Conservation (phyloP, 2,888 invertebrate species). For the Philereme transversata region DNA sequence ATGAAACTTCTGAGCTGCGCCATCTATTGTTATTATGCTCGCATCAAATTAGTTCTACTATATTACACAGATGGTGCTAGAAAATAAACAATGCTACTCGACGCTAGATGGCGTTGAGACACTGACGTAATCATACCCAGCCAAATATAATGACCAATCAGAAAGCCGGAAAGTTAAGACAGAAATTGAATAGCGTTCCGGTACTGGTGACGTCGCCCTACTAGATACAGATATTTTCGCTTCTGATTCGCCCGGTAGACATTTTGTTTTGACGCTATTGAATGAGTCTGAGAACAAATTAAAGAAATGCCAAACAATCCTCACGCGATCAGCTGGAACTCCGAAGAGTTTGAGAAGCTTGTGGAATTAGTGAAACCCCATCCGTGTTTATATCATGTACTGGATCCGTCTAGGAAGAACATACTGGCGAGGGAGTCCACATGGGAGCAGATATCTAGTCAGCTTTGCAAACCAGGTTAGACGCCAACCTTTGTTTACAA, state of each 20-base stretch:
- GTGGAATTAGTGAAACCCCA: conserved; percentile 73
- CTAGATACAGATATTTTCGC: conserved; percentile 73
- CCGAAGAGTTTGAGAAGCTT: conserved; percentile 70
- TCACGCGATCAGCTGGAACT: conserved; percentile 71
- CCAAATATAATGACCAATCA: conserved; percentile 53
- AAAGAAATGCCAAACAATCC: conserved; percentile 65
- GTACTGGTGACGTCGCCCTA: conserved; percentile 69
- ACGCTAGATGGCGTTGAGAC: conserved; percentile 28
- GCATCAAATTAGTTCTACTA: not conserved
- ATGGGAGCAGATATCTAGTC: conserved; percentile 74
- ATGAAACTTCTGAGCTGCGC: not conserved
- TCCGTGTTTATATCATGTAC: conserved; percentile 64
- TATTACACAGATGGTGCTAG: conserved; percentile 7
- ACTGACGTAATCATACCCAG: conserved; percentile 8
- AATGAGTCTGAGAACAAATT: conserved; percentile 38
- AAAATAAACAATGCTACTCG: conserved; percentile 14
- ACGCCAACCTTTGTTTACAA: conserved; percentile 20
- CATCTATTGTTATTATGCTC: not conserved
- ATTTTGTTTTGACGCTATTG: conserved; percentile 68
- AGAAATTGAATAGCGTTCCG: conserved; percentile 43
- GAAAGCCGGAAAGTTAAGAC: conserved; percentile 42
- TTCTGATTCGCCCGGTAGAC: conserved; percentile 73
- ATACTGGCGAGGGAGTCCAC: conserved; percentile 70
- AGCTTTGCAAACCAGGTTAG: conserved; percentile 70
- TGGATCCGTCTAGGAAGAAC: conserved; percentile 71